Conservation (phyloP, 1,140 invertebrate species). For the Danaus plexippus region DNA sequence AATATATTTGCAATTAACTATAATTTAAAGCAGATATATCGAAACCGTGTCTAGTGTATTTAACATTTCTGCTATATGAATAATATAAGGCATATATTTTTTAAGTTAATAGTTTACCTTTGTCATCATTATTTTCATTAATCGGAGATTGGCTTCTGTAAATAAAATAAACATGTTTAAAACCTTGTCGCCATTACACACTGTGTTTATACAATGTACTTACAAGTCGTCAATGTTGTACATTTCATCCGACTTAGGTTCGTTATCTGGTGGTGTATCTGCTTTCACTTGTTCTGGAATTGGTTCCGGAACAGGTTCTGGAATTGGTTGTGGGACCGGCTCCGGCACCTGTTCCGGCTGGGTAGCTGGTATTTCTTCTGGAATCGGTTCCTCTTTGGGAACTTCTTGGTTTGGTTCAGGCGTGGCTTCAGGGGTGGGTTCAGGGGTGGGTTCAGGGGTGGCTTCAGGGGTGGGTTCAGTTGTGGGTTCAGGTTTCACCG, state of each 20-base stretch:
- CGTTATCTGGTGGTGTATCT: constrained; percentile 1
- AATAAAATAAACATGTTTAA: constrained; percentile 7
- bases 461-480: too few species aligned
- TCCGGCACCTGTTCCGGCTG: constrained; percentile 12
- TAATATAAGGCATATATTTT: neutral
- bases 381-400: too few species aligned
- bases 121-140: constrained; percentile 10
- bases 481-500: too few species aligned
- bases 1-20: too few species aligned
- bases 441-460: too few species aligned
- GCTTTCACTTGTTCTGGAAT: neutral
- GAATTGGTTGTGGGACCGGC: constrained; percentile 3
- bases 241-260: constrained; percentile 6
- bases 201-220: constrained; percentile 5
- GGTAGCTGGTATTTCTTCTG: neutral
- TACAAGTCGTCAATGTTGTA: constrained; percentile 23
- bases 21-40: too few species aligned
- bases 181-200: neutral
- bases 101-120: neutral
- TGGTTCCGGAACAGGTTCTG: constrained; percentile 2
- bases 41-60: neutral
- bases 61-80: neutral
- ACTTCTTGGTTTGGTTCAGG: too few species aligned
- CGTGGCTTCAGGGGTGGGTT: too few species aligned
- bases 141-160: constrained; percentile 21